A percentile compares a stretch with the other conserved stretches of the same genome.
phyloP scores from a whole-genome alignment of 2,113 vertebrate species.

The Zosterops hypoxanthus region DNA sequence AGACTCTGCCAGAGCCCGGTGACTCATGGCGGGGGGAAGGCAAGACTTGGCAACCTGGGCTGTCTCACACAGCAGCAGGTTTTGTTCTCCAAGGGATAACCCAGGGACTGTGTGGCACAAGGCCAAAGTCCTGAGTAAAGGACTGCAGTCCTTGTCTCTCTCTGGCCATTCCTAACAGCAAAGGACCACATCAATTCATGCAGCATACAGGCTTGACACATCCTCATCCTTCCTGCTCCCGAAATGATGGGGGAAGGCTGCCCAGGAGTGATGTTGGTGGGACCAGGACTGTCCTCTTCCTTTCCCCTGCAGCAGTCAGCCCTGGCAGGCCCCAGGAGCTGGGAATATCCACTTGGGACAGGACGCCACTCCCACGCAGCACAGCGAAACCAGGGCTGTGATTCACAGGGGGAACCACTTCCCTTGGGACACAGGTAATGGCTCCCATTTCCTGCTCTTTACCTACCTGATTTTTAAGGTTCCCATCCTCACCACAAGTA shows the following conservation, averaged over 20 bases:
- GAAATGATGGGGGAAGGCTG: background rate
- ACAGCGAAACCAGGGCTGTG: slow-evolving; percentile 12
- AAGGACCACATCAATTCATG: background rate
- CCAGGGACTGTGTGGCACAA: background rate
- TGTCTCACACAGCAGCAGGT: slow-evolving; percentile 6
- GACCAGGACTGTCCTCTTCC: background rate
- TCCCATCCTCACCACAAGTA: slow-evolving; percentile 45
- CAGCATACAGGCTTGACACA: rapidly evolving
- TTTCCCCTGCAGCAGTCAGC: background rate
- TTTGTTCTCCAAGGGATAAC: slow-evolving; percentile 1
- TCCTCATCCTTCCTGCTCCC: background rate
- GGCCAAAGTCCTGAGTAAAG: background rate
- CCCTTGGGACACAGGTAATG: slow-evolving; percentile 58
- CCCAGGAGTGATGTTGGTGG: background rate
- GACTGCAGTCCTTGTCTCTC: background rate
- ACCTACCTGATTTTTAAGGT: slow-evolving; percentile 38
- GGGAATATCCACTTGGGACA: background rate
- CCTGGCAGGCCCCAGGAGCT: background rate
- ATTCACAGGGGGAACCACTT: slow-evolving; percentile 59
- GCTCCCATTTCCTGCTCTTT: slow-evolving; percentile 59
- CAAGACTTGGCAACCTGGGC: slow-evolving; percentile 33
- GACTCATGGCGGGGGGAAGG: background rate
- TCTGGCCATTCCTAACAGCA: background rate
- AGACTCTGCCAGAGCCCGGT: background rate
- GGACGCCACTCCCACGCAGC: background rate